Percentiles rank a stretch among this genome's conserved stretches.
phyloP scores from a whole-genome alignment of 1,140 invertebrate species.

The Colletes latitarsis region DNA sequence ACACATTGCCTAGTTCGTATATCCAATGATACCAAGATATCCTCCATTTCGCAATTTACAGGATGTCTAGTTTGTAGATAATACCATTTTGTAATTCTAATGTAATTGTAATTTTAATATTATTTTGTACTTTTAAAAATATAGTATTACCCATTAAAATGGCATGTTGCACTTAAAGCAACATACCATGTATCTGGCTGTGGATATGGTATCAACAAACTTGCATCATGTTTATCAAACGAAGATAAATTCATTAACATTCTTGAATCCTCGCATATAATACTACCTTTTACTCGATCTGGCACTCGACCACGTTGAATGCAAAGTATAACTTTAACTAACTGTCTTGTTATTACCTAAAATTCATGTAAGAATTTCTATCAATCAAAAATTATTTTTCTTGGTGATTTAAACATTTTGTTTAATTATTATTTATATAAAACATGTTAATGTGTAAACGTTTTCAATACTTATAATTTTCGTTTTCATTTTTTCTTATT shows the following conservation, averaged over 20 bases:
- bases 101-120: conserved; percentile 1
- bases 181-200: conserved; percentile 82
- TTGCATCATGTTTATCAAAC: conserved; percentile 65
- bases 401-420: no score
- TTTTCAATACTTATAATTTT: no score
- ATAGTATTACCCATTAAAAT: conserved; percentile 69
- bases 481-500: no score
- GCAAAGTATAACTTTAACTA: conserved; percentile 75
- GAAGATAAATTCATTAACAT: conserved; percentile 75
- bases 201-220: conserved; percentile 81
- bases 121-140: conserved; percentile 16
- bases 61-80: conserved; percentile 63
- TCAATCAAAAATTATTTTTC: no score
- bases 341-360: conserved; percentile 75
- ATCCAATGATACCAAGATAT: conserved; percentile 82
- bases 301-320: conserved; percentile 76
- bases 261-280: conserved; percentile 72
- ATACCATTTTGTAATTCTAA: conserved; percentile 30
- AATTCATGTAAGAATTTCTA: conserved; percentile 38
- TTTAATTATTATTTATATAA: no score
- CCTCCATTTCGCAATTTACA: conserved; percentile 74
- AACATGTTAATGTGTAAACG: no score
- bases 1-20: conserved; percentile 81
- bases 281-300: conserved; percentile 65
- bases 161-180: conserved; percentile 77